Conservation (phyloP, 2,113 vertebrate genomes). For the Phalacrocorax brasilianus region DNA sequence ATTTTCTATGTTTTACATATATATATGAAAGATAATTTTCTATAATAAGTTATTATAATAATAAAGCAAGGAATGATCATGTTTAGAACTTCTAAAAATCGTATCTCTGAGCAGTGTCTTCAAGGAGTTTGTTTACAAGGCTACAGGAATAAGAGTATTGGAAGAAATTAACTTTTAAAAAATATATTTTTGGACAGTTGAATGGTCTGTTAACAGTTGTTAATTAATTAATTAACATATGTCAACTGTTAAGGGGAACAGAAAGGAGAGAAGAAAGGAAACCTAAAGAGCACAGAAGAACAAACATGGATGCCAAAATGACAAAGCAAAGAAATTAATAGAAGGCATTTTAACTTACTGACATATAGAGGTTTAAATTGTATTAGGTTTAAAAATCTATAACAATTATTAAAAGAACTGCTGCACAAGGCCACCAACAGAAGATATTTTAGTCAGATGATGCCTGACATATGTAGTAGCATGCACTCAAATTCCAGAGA, state of each 20-base stretch:
- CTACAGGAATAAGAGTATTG: neutral
- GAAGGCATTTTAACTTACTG: neutral
- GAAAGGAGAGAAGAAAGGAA: neutral
- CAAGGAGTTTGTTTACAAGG: neutral
- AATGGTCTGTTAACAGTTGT: neutral
- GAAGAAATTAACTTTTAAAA: neutral
- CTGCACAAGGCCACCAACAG: too few species aligned
- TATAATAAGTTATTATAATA: neutral
- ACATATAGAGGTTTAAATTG: neutral
- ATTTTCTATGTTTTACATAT: neutral
- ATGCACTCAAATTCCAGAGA: neutral
- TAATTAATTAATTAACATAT: neutral
- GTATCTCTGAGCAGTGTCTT: neutral
- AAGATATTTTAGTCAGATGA: neutral
- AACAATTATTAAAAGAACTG: neutral
- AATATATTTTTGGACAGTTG: neutral
- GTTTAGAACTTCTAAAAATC: neutral
- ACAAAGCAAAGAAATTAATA: neutral
- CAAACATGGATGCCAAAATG: neutral
- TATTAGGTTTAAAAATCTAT: neutral
- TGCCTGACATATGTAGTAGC: constrained; percentile 24
- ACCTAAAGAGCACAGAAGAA: neutral
- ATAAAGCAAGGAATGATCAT: neutral
- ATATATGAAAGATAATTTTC: neutral
- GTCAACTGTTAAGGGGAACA: neutral